Conservation (phyloP, 2,113 vertebrate species). For the Rutilus rutilus region DNA sequence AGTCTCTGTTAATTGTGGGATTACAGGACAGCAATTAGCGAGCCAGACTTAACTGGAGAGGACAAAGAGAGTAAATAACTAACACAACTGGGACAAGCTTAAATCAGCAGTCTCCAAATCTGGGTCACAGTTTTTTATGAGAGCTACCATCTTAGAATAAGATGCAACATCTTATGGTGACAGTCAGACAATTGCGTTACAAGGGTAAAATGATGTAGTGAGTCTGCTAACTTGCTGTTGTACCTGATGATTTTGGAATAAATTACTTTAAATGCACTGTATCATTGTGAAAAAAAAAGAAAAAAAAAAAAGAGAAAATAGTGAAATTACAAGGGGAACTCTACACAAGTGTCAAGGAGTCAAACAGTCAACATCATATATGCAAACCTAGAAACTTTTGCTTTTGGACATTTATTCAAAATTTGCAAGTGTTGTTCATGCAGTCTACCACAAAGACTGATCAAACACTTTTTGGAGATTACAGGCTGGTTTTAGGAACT, state of each 20-base stretch:
- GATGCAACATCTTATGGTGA: background rate
- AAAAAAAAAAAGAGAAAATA: background rate
- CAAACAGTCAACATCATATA: background rate
- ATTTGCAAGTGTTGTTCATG: background rate
- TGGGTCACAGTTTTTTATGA: background rate
- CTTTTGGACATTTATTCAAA: background rate
- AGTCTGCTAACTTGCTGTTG: background rate
- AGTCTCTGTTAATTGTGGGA: constrained; percentile 34
- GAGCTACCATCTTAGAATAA: background rate
- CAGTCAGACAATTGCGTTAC: background rate
- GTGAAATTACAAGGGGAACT: background rate
- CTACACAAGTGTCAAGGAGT: background rate
- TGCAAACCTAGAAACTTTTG: background rate
- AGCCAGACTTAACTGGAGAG: constrained; percentile 20
- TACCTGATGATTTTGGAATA: constrained; percentile 9
- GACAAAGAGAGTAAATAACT: constrained; percentile 18
- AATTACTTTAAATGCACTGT: background rate
- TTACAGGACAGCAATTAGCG: constrained; percentile 43
- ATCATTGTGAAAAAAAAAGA: background rate
- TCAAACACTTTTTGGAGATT: background rate
- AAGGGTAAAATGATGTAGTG: background rate
- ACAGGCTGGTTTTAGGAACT: background rate
- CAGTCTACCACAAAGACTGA: too few species aligned
- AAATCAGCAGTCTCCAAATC: background rate
- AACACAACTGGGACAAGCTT: constrained; percentile 11